phyloP scores from a whole-genome alignment of 1,140 invertebrate genomes.

The Capitella teleta region DNA sequence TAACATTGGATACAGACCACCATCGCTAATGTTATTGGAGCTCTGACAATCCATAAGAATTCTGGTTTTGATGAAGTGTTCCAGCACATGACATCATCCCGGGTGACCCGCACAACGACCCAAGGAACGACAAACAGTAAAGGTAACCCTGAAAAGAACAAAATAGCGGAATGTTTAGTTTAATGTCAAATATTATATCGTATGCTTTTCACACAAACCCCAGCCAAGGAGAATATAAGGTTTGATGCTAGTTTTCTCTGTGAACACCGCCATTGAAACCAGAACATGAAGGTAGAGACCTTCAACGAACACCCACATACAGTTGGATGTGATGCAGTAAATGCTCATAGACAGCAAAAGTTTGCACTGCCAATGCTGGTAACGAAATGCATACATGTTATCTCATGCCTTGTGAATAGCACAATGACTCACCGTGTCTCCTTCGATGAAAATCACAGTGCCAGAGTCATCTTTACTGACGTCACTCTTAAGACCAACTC shows the following conservation, averaged over 20 bases:
- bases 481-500: constrained; percentile 44
- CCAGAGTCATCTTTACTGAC: constrained; percentile 10
- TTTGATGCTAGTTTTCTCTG: constrained; percentile 52
- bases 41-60: too few relatives aligned
- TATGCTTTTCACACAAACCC: constrained; percentile 48
- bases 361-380: constrained; percentile 57
- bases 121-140: constrained; percentile 10
- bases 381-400: too few relatives aligned
- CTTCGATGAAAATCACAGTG: constrained; percentile 4
- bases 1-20: too few relatives aligned
- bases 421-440: constrained; percentile 11
- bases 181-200: too few relatives aligned
- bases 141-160: constrained; percentile 3
- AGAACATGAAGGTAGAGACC: constrained; percentile 63
- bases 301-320: constrained; percentile 65
- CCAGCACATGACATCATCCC: constrained; percentile 8
- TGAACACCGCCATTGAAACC: constrained; percentile 58
- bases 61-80: too few relatives aligned
- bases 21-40: too few relatives aligned
- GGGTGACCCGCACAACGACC: constrained; percentile 10
- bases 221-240: constrained; percentile 57
- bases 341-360: constrained; percentile 54
- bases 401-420: too few relatives aligned
- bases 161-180: too few relatives aligned
- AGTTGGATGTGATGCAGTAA: constrained; percentile 61